Percentiles rank a stretch among this genome's conserved stretches.
phyloP scores from a whole-genome alignment of 2,113 vertebrate species.

The Chitala chitala region DNA sequence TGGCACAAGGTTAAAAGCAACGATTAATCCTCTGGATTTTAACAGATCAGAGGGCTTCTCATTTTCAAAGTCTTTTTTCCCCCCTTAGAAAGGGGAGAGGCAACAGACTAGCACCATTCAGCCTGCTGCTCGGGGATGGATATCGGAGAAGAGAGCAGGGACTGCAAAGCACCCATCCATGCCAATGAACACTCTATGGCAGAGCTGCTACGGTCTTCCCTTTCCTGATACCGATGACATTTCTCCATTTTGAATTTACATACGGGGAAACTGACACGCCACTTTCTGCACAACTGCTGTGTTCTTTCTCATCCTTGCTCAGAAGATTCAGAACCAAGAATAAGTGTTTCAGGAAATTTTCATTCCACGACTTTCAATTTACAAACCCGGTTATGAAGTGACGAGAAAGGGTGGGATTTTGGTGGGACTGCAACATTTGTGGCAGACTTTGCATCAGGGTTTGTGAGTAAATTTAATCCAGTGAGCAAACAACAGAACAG shows the following conservation, averaged over 20 bases:
- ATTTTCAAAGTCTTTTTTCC: background rate
- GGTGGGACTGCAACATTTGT: too few relatives aligned
- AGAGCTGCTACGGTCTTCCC: too few relatives aligned
- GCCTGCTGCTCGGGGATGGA: background rate
- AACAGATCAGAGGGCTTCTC: conserved; percentile 16
- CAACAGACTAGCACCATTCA: background rate
- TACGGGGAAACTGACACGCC: background rate
- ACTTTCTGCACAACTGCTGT: background rate
- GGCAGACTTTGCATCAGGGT: too few relatives aligned
- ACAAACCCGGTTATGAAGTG: too few relatives aligned
- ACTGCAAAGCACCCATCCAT: background rate
- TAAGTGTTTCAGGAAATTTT: too few relatives aligned
- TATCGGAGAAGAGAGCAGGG: background rate
- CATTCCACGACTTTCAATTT: too few relatives aligned
- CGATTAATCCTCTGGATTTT: conserved; percentile 33
- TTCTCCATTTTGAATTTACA: background rate
- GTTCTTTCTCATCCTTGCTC: too few relatives aligned
- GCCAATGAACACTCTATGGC: background rate
- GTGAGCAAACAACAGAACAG: too few relatives aligned
- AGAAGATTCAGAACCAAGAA: too few relatives aligned
- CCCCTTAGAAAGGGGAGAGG: background rate
- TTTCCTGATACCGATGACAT: background rate
- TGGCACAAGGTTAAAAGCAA: conserved; percentile 41
- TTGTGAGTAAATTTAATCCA: too few relatives aligned
- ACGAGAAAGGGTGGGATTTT: too few relatives aligned